Evolutionary conservation across 2,888 invertebrate genomes (phyloP).

Genomic region (Miltochrista miniata): DNA sequence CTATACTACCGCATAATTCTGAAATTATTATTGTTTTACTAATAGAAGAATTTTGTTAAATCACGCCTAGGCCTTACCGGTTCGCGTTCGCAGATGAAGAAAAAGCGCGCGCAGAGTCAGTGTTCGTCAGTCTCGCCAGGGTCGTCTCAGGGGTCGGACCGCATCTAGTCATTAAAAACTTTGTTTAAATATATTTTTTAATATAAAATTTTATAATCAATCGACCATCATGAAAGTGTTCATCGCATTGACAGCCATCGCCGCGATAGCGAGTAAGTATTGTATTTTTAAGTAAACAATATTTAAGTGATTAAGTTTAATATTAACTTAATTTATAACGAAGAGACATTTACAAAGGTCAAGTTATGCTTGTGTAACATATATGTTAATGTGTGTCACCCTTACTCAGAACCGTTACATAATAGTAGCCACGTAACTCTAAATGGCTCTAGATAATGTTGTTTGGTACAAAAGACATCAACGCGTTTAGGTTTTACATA

Average conservation of each 20-base stretch:
- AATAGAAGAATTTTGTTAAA: slow-evolving; percentile 68
- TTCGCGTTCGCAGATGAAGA: slow-evolving; percentile 73
- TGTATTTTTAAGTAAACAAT: slow-evolving; percentile 5
- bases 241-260: slow-evolving; percentile 73
- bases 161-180: slow-evolving; percentile 75
- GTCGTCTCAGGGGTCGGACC: slow-evolving; percentile 75
- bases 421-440: slow-evolving; percentile 12
- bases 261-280: slow-evolving; percentile 78
- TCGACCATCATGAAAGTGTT: slow-evolving; percentile 81
- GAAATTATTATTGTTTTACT: slow-evolving; percentile 65
- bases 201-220: slow-evolving; percentile 58
- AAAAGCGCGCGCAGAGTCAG: slow-evolving; percentile 74
- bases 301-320: slow-evolving; percentile 4
- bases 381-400: slow-evolving; percentile 11
- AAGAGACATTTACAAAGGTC: slow-evolving; percentile 9
- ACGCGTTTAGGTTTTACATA: slow-evolving; percentile 33
- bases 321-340: slow-evolving; percentile 2
- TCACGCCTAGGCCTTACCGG: slow-evolving; percentile 75
- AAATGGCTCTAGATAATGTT: not conserved
- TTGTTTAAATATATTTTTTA: slow-evolving; percentile 29
- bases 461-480: slow-evolving; percentile 52
- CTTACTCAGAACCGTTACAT: slow-evolving; percentile 16
- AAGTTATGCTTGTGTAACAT: slow-evolving; percentile 1
- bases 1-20: slow-evolving; percentile 45
- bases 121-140: slow-evolving; percentile 74